Conservation (phyloP, 2,113 vertebrate genomes). For the Takifugu bimaculatus region DNA sequence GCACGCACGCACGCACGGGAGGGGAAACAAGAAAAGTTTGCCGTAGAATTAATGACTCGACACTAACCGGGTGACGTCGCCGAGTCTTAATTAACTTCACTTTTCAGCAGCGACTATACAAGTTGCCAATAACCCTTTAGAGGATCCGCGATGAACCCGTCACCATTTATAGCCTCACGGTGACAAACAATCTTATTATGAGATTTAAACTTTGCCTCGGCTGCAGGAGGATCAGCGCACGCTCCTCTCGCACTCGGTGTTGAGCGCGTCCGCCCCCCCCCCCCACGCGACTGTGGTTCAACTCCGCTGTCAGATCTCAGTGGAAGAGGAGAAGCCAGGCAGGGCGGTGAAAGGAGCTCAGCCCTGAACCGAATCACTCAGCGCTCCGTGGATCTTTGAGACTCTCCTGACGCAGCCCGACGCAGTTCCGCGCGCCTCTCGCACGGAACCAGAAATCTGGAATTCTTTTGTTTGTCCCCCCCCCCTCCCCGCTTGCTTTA, state of each 20-base stretch:
- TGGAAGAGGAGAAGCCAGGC: conserved; percentile 53
- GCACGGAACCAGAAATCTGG: conserved; percentile 57
- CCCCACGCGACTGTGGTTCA: conserved; percentile 36
- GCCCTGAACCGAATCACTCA: conserved; percentile 71
- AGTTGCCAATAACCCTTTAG: conserved; percentile 50
- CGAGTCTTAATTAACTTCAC: conserved; percentile 25
- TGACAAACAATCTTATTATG: conserved; percentile 77
- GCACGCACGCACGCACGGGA: no score
- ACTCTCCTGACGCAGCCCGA: conserved; percentile 83
- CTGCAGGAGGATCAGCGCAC: conserved; percentile 69
- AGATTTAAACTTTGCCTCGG: conserved; percentile 75
- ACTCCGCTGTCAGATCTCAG: conserved; percentile 69
- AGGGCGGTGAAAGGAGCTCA: conserved; percentile 58
- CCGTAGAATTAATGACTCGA: conserved; percentile 13
- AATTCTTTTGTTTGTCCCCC: conserved; percentile 54
- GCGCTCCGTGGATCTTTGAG: conserved; percentile 70
- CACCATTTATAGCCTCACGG: conserved; percentile 68
- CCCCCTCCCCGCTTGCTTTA: neutral
- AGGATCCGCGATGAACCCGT: conserved; percentile 55
- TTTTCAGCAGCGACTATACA: conserved; percentile 10
- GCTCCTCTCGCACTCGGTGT: conserved; percentile 50
- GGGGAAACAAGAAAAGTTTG: conserved; percentile 28
- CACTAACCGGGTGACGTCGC: conserved; percentile 32
- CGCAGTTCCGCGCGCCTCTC: conserved; percentile 71
- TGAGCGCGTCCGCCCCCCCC: conserved; percentile 44